phyloP scores from a whole-genome alignment of 2,113 vertebrate genomes.

The Mixornis gularis region DNA sequence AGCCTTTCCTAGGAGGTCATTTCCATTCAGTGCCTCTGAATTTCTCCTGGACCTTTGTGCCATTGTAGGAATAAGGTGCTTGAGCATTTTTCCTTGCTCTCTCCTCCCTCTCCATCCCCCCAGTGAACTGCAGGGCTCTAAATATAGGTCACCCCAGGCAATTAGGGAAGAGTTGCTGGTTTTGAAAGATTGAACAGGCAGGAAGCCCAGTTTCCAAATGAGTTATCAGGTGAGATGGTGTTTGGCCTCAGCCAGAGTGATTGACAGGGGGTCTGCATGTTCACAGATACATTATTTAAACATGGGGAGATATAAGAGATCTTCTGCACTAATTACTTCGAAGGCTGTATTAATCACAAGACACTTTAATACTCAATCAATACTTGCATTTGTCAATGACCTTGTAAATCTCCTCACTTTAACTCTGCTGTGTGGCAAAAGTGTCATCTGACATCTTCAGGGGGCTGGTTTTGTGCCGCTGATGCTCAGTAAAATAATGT shows the following conservation, averaged over 20 bases:
- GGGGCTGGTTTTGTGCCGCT: neutral
- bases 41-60: slow-evolving; percentile 3
- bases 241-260: slow-evolving; percentile 75
- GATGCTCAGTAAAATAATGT: neutral
- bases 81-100: slow-evolving; percentile 21
- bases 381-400: slow-evolving; percentile 67
- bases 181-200: slow-evolving; percentile 69
- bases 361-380: slow-evolving; percentile 73
- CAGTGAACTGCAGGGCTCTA: slow-evolving; percentile 56
- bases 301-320: slow-evolving; percentile 56
- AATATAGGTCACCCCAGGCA: slow-evolving; percentile 74
- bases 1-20: neutral
- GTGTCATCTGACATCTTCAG: neutral
- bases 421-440: slow-evolving; percentile 9
- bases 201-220: slow-evolving; percentile 76
- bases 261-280: slow-evolving; percentile 68
- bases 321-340: slow-evolving; percentile 66
- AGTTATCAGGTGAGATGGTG: slow-evolving; percentile 74
- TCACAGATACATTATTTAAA: slow-evolving; percentile 74
- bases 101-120: neutral
- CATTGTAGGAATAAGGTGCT: slow-evolving; percentile 32
- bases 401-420: slow-evolving; percentile 65
- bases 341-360: slow-evolving; percentile 70
- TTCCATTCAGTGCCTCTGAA: neutral
- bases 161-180: slow-evolving; percentile 70